Percentiles rank a stretch among this genome's conserved stretches.
Conservation (phyloP, 2,797 vertebrate genomes). For the Rallus crepitans region DNA sequence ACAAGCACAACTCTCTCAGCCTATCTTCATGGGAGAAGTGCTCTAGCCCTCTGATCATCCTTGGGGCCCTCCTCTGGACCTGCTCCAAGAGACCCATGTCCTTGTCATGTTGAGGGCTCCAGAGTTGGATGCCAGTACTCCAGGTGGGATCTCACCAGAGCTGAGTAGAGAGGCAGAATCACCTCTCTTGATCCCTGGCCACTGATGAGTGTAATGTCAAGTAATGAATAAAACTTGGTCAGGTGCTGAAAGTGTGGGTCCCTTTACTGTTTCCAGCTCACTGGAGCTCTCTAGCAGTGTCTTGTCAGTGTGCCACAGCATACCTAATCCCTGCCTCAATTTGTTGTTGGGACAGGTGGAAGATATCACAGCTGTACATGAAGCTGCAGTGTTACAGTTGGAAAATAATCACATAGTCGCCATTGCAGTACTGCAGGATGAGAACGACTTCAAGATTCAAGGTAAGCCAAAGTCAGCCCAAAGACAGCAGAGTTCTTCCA, state of each 20-base stretch:
- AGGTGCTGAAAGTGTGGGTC: not conserved
- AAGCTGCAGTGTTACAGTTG: slow-evolving; percentile 85
- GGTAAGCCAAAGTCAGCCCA: slow-evolving; percentile 77
- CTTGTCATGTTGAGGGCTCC: too few species aligned
- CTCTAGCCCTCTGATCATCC: too few species aligned
- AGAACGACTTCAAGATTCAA: slow-evolving; percentile 88
- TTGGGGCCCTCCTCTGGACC: too few species aligned
- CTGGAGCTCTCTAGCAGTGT: not conserved
- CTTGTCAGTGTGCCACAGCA: not conserved
- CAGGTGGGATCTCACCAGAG: too few species aligned
- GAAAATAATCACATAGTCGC: slow-evolving; percentile 85
- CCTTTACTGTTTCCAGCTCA: not conserved
- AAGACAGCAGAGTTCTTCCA: not conserved
- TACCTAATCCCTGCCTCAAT: not conserved
- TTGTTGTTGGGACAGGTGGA: slow-evolving; percentile 83
- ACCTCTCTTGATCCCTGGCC: too few species aligned
- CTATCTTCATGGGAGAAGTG: too few species aligned
- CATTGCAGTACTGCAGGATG: slow-evolving; percentile 87
- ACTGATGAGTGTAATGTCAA: too few species aligned
- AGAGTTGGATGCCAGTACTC: too few species aligned
- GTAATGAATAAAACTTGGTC: not conserved
- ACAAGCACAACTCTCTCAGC: too few species aligned
- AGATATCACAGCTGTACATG: slow-evolving; percentile 87
- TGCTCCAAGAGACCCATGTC: too few species aligned
- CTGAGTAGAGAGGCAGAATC: too few species aligned